Evolutionary conservation across 2,113 vertebrate genomes (phyloP), one percentile per base, ranked within the genome.

Genomic region (Electrona antarctica): DNA sequence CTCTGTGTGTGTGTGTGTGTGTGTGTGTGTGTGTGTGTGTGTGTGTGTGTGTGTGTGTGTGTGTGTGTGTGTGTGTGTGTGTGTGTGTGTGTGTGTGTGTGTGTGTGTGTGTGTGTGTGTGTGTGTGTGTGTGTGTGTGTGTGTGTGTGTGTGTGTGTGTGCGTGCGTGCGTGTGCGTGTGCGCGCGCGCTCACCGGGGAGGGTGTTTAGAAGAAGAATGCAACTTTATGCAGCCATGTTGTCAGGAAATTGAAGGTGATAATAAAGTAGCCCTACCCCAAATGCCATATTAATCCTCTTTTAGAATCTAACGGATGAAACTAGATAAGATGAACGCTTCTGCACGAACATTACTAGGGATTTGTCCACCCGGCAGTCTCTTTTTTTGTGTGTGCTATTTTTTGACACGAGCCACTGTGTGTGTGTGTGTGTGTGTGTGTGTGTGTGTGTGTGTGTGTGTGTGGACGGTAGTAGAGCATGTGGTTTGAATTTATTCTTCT

Each of bases 401-500:
- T 21, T 80, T 80, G 73, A 82, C 56, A 74, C 55, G 64, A 66
- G 14, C 58, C 13, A 65, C 76, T 48, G 64, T 68, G 21, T 21
- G 21, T 21, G 21, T 21, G 21, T 21, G 21, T 21, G 21, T 21
- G 21, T 21, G 21, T 21, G 21, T 21, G 21, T 21, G 21, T 86
- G 72, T 75, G 72, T 79, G 78, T 79, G 73, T 21, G 21, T 21
- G 21, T 21, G 21, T 21, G 21, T 86, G 72, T 75, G 72, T 79
- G 78, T 79, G 73, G 60, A 2, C 64, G 77, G 72, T 84, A 74
- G 67, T 61, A 41, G 73, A 81, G 84, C 87, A 90, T 89, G 88
- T 91, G 91, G 85, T 84, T 90, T 89, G 74, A 84, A 88, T 92
- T 88, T 79, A 77, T 76, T 74, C 67, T 47, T 60, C 70, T 74